Conservation (phyloP, 2,888 invertebrate species). For the Lepetodrilus schrolli region DNA sequence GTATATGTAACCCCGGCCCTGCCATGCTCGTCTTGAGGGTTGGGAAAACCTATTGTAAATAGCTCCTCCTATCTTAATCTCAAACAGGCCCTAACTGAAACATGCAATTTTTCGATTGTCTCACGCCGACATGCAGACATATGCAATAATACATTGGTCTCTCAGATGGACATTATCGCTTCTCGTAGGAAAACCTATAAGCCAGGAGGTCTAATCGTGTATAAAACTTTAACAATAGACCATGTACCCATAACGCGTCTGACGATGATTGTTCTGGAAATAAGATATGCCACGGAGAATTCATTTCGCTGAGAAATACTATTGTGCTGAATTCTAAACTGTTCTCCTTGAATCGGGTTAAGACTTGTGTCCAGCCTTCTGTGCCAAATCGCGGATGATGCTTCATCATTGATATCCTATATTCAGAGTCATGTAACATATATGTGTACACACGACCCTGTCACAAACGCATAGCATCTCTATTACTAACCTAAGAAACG, state of each 20-base stretch:
- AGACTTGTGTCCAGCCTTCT: too few species aligned
- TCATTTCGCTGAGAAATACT: not conserved
- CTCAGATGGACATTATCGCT: not conserved
- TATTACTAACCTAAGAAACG: too few species aligned
- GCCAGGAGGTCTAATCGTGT: not conserved
- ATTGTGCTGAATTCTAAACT: conserved; percentile 18
- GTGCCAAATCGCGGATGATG: too few species aligned
- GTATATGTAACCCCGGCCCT: not conserved
- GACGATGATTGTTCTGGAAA: not conserved
- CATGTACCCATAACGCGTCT: not conserved
- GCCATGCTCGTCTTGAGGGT: not conserved
- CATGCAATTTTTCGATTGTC: conserved; percentile 18
- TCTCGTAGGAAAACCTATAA: not conserved
- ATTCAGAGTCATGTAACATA: too few species aligned
- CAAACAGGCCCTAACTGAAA: not conserved
- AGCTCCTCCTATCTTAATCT: not conserved
- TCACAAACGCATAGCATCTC: too few species aligned
- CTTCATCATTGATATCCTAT: too few species aligned
- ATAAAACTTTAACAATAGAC: conserved; percentile 3
- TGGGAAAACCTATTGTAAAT: not conserved
- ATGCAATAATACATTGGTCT: conserved; percentile 14
- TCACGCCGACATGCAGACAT: conserved; percentile 1
- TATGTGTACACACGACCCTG: too few species aligned
- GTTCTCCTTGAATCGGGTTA: too few species aligned
- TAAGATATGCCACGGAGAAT: not conserved